phyloP scores from a whole-genome alignment of 1,140 invertebrate species.

The Lordiphosa clarofinis region DNA sequence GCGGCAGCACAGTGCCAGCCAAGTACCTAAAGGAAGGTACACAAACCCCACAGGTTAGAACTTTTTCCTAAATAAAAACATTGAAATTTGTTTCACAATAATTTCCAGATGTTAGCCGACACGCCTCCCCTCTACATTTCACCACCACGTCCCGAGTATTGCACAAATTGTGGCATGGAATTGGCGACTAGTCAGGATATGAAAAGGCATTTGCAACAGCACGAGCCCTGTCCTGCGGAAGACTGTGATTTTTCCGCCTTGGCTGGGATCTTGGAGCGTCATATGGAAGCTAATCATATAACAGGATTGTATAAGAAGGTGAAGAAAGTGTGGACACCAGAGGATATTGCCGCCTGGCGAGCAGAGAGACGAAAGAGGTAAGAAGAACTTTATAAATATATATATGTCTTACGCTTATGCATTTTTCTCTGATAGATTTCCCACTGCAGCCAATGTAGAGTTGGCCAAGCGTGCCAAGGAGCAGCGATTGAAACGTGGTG shows the following conservation, averaged over 20 bases:
- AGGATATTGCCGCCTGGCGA: constrained; percentile 91
- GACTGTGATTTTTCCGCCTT: constrained; percentile 90
- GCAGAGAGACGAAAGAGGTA: constrained; percentile 86
- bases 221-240: constrained; percentile 88
- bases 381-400: too few relatives aligned
- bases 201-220: constrained; percentile 84
- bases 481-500: constrained; percentile 85
- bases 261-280: constrained; percentile 88
- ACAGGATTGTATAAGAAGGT: constrained; percentile 89
- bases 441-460: constrained; percentile 87
- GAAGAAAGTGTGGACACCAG: constrained; percentile 85
- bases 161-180: constrained; percentile 88
- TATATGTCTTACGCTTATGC: background rate
- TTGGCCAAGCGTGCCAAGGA: constrained; percentile 83
- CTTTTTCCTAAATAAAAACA: too few relatives aligned
- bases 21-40: constrained; percentile 33
- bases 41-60: constrained; percentile 20
- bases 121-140: constrained; percentile 29
- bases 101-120: background rate
- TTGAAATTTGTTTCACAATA: background rate
- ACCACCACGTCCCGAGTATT: constrained; percentile 79
- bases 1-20: constrained; percentile 72
- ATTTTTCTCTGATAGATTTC: constrained; percentile 79
- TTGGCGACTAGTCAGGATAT: constrained; percentile 83
- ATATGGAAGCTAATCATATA: constrained; percentile 89